Percentiles rank a stretch among this genome's conserved stretches.
Evolutionary conservation across 2,113 vertebrate genomes (phyloP).

Genomic region (Apteryx owenii): DNA sequence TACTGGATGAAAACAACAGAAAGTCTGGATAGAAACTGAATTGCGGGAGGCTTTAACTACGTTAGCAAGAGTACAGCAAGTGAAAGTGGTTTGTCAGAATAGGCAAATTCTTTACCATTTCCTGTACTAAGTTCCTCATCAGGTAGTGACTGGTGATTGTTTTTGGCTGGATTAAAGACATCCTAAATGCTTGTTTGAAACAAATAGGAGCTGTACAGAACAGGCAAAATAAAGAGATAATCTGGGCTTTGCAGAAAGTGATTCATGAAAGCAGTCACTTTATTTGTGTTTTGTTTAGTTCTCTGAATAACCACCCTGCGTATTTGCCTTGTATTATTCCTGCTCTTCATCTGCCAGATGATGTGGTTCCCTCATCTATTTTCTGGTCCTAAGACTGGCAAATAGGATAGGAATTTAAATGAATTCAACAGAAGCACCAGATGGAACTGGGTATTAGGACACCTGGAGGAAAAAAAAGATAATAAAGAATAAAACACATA

Average conservation of each 20-base stretch:
- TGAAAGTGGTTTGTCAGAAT: neutral
- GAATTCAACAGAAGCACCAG: neutral
- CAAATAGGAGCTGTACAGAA: neutral
- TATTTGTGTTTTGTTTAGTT: neutral
- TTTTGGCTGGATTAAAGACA: neutral
- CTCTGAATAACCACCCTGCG: neutral
- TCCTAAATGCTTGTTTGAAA: neutral
- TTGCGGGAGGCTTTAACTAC: neutral
- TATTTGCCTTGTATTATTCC: constrained; percentile 8
- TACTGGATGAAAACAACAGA: neutral
- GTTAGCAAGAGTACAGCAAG: neutral
- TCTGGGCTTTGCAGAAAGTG: neutral
- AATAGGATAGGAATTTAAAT: neutral
- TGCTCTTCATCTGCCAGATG: neutral
- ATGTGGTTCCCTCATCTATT: neutral
- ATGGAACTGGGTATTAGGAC: neutral
- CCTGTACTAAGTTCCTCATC: neutral
- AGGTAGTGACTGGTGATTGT: neutral
- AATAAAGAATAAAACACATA: neutral
- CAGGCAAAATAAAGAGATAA: neutral
- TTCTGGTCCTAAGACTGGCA: neutral
- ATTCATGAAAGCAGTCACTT: neutral
- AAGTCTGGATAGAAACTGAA: neutral
- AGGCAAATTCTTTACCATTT: neutral
- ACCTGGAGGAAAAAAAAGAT: neutral